These are phyloP conservation scores for Apostichopus japonicus DNA, from an alignment of 35 echinoderm and acorn worm genomes.

Conservation along the genomic window DNA sequence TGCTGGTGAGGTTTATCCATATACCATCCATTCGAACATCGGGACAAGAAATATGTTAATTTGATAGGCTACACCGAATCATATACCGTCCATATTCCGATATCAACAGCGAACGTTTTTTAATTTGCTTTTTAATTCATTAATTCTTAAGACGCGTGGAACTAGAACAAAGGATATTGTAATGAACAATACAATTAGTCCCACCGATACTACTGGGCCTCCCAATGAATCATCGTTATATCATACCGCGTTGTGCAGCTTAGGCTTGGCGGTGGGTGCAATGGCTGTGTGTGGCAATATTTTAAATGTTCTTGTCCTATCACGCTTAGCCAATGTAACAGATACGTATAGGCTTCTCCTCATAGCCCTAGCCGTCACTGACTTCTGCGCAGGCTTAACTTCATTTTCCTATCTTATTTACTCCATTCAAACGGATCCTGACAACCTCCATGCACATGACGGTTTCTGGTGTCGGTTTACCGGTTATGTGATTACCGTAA, in stretches of 20 bases:
- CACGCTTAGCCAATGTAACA: slow-evolving; percentile 14
- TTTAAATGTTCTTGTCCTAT: slow-evolving; percentile 15
- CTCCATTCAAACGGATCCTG: slow-evolving; percentile 28
- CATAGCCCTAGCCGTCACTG: neutral
- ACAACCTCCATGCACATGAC: neutral
- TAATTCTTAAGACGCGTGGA: neutral
- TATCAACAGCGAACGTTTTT: neutral
- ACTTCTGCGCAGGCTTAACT: slow-evolving; percentile 9
- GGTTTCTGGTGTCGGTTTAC: neutral
- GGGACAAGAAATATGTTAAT: too few species aligned
- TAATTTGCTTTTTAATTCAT: neutral
- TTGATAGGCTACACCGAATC: too few species aligned
- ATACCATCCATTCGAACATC: too few species aligned
- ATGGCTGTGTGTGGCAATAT: slow-evolving; percentile 11
- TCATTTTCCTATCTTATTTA: slow-evolving; percentile 25
- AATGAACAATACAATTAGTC: neutral
- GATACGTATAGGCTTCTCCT: slow-evolving; percentile 3
- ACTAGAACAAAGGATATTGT: neutral
- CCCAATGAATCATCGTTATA: neutral
- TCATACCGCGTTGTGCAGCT: slow-evolving; percentile 6
- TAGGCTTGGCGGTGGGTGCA: slow-evolving; percentile 12
- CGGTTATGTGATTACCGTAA: slow-evolving; percentile 5
- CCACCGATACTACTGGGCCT: neutral
- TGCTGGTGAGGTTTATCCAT: too few species aligned
- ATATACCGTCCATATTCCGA: too few species aligned